These are phyloP conservation scores for Agrotis puta DNA, from an alignment of 2,888 invertebrate species.

Conservation along the genomic window DNA sequence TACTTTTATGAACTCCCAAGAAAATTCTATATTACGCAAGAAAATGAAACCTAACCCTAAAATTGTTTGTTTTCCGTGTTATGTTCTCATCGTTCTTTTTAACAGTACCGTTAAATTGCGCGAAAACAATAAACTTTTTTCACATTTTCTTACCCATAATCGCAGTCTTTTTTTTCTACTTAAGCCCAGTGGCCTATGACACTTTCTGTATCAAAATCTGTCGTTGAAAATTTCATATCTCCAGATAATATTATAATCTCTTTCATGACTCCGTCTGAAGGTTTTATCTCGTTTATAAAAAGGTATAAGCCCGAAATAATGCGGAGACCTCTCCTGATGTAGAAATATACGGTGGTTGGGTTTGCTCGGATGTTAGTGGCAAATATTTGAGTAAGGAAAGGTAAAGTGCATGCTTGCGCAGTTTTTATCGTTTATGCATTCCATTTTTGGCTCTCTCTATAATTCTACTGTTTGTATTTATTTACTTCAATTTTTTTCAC, in stretches of 20 bases:
- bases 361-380: neutral
- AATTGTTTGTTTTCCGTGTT: constrained; percentile 18
- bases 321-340: constrained; percentile 50
- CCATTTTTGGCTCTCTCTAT: neutral
- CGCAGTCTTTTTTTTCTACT: constrained; percentile 27
- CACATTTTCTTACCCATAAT: neutral
- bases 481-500: too few relatives aligned
- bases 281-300: constrained; percentile 70
- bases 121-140: constrained; percentile 41
- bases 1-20: constrained; percentile 29
- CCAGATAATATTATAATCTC: constrained; percentile 65
- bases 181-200: constrained; percentile 55
- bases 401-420: constrained; percentile 4
- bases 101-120: constrained; percentile 42
- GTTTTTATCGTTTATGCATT: neutral
- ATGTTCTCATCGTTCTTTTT: constrained; percentile 23
- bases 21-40: constrained; percentile 33
- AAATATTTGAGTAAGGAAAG: constrained; percentile 11
- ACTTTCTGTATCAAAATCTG: constrained; percentile 54
- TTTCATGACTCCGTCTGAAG: constrained; percentile 57
- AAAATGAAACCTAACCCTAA: constrained; percentile 19
- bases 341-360: constrained; percentile 45
- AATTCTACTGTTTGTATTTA: neutral
- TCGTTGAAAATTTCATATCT: constrained; percentile 56
- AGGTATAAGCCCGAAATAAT: constrained; percentile 70